A percentile compares a stretch with the other conserved stretches of the same genome.
Evolutionary conservation across 2,797 vertebrate genomes (phyloP).

Genomic region (Oreochromis mossambicus): DNA sequence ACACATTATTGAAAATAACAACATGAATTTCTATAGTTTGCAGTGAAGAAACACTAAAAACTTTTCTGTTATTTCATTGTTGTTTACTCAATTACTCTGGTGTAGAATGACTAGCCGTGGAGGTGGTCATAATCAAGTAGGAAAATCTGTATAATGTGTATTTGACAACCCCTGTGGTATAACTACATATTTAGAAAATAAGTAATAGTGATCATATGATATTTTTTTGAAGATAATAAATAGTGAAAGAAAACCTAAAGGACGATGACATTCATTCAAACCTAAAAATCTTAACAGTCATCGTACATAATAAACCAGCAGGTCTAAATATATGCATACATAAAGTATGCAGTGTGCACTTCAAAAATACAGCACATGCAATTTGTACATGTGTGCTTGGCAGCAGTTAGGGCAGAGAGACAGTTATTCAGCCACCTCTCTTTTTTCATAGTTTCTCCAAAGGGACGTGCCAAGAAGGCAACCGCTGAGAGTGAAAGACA

Average conservation of each 20-base stretch:
- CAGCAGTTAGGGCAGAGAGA: background rate
- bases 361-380: background rate
- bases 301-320: background rate
- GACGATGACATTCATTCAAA: background rate
- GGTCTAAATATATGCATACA: background rate
- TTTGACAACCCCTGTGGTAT: background rate
- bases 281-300: background rate
- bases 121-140: background rate
- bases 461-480: conserved; percentile 20
- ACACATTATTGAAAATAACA: background rate
- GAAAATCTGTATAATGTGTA: background rate
- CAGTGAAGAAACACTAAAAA: background rate
- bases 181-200: background rate
- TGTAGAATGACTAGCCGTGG: background rate
- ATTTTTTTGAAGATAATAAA: background rate
- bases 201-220: background rate
- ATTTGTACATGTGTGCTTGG: background rate
- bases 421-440: conserved; percentile 34
- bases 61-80: background rate
- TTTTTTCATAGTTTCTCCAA: conserved; percentile 7
- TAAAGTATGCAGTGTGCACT: background rate
- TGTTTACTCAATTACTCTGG: background rate
- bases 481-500: conserved; percentile 34
- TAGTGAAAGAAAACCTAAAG: background rate
- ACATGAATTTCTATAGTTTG: background rate